Percentiles rank a stretch among this genome's conserved stretches.
Evolutionary conservation across 2,888 invertebrate species (phyloP).

Genomic region (Hanleya hanleyi): DNA sequence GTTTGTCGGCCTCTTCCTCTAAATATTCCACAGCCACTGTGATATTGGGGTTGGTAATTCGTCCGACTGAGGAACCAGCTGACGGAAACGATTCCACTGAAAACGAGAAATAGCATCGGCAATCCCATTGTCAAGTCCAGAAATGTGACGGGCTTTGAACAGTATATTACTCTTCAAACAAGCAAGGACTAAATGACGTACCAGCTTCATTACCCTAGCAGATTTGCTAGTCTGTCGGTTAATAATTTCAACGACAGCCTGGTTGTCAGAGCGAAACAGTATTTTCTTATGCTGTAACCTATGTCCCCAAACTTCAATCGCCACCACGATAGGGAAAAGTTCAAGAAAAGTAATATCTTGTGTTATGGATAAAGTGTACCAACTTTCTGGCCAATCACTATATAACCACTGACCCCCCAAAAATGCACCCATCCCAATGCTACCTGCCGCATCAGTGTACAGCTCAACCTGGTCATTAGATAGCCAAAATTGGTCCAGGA

Average conservation of each 20-base stretch:
- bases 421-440: conserved; percentile 14
- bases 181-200: conserved; percentile 4
- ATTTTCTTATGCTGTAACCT: background rate
- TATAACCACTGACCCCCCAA: conserved; percentile 14
- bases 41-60: too few species aligned
- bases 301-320: background rate
- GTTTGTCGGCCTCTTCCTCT: too few species aligned
- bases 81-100: too few species aligned
- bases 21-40: background rate
- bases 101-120: conserved; percentile 8
- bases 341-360: background rate
- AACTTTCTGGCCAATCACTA: background rate
- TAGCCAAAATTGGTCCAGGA: conserved; percentile 6
- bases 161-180: conserved; percentile 6
- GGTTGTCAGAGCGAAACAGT: background rate
- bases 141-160: too few species aligned
- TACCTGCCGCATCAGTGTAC: conserved; percentile 12
- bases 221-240: conserved; percentile 6
- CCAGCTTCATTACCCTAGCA: background rate
- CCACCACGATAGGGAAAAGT: background rate
- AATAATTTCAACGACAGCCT: too few species aligned
- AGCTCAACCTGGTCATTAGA: background rate
- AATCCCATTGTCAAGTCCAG: background rate
- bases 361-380: background rate
- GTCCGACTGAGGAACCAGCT: too few species aligned